Base-by-base conservation (phyloP, 2,113 vertebrate genomes). In the Forbesichthys agassizii region DNA sequence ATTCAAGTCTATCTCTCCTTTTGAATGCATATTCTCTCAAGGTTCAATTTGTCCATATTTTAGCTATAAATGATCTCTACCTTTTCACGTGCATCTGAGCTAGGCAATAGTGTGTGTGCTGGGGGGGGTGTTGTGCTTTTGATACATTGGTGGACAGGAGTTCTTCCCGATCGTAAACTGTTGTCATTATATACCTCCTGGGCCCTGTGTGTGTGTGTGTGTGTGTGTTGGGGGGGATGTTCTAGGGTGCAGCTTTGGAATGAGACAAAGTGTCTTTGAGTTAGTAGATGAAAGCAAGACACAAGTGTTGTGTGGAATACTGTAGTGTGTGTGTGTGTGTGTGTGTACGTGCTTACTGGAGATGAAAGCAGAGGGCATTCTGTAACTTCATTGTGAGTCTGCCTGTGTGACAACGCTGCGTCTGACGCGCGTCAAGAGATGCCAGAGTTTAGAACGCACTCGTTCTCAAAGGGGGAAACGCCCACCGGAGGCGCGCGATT, bases 31-130 rank as follows among this genome's bases (percentile, higher is more conserved):
- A 68, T 62, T 65, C 75, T 80, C 74, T 70, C 73, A 75, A 79
- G 74, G 77, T 83, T 86, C 82, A 83, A 78, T 84, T 83, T 86
- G 78, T 87, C 76, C 74, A 75, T 71, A 75, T 84, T 84, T 85
- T 77, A 79, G 78, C 78, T 55, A 66, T 81, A 85, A 86, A 84
- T 54, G 71, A 86, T 79, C 81, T 75, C 66, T 74, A 65, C 71
- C 77, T 76, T 75, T 61, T n/a, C 4, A 63, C 0, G 3, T 66
- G 0, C 1, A 54, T 54, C 42, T 9, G 69, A 14, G 9, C 49
- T 3, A 52, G 49, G 49, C 48, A 58, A 53, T 66, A 13, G 55
- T 13, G 63, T 59, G 57, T 36, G 33, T 33, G 57, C 16, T n/a
- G n/a, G n/a, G n/a, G n/a, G n/a, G 20, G 33, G 68, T 11, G 57